Conservation (phyloP, 2,888 invertebrate genomes). For the Itoplectis maculator region DNA sequence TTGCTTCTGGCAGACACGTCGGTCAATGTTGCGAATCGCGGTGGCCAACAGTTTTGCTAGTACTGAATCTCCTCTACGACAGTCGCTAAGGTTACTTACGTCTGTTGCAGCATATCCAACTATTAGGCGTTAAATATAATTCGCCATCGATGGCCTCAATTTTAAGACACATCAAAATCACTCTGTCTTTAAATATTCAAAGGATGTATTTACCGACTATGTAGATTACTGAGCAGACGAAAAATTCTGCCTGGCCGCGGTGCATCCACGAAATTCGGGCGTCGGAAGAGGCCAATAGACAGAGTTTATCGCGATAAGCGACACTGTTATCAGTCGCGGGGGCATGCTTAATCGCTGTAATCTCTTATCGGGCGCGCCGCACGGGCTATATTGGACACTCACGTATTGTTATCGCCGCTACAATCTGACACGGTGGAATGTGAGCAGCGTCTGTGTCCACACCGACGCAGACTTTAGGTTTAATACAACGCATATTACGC, state of each 20-base stretch:
- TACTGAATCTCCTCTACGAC: background rate
- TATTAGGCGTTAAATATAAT: background rate
- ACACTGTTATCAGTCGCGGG: slow-evolving; percentile 68
- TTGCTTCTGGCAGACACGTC: slow-evolving; percentile 72
- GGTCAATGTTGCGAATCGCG: slow-evolving; percentile 68
- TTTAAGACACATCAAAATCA: too few species aligned
- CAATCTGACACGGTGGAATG: slow-evolving; percentile 42
- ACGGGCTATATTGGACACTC: slow-evolving; percentile 42
- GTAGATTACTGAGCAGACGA: background rate
- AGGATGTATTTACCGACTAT: background rate
- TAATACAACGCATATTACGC: slow-evolving; percentile 2
- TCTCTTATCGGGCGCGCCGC: slow-evolving; percentile 67
- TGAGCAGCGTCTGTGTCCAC: slow-evolving; percentile 4
- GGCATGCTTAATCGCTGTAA: slow-evolving; percentile 74
- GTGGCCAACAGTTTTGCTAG: slow-evolving; percentile 55
- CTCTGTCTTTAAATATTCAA: too few species aligned
- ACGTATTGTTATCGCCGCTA: slow-evolving; percentile 41
- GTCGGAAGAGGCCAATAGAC: slow-evolving; percentile 28
- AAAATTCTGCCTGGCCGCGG: slow-evolving; percentile 5
- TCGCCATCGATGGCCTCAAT: too few species aligned
- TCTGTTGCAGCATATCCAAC: background rate
- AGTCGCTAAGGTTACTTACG: background rate
- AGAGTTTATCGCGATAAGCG: slow-evolving; percentile 69
- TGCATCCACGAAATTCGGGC: slow-evolving; percentile 27
- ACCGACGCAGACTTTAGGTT: background rate